Base-by-base conservation (phyloP, 1,140 invertebrate genomes). In the Marisa cornuarietis region DNA sequence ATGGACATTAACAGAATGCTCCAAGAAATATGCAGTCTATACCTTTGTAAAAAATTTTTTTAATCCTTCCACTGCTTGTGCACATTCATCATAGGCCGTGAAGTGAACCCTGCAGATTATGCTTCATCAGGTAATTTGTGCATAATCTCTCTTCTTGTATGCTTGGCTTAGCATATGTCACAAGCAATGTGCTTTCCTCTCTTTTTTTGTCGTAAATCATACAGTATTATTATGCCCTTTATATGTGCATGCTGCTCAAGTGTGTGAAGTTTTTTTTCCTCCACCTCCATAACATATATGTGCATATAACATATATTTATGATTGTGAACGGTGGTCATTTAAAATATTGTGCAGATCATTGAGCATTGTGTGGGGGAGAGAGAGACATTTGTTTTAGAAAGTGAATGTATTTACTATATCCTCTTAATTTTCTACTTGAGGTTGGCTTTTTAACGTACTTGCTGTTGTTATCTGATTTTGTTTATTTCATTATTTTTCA, bases 101-200 rank as follows among this genome's bases (percentile, higher is more conserved):
- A 96, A 95, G 97, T 99, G 81, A 97, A 99, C 93, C 98, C 97
- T 87, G 97, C 97, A 88, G 98, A 99, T 93, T 99, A 98, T 93
- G 97, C 98, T 63, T 98, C 97, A 80, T 98, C 97, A 92, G 97
- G 98, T 99, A 94, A 92, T 93, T 93, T 81, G 26, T 71, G 68
- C 71, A 65, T 69, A 54, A 61, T 75, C 66, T 74, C 54, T 62
- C 66, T 78, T 79, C 62, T 79, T 79, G 61, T 71, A 79, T 79
- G 6, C 66, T 76, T 76, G n/a, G 62, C 49, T 42, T 77, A 42
- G 68, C 62, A 62, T 66, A 8, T 76, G 54, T 63, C 71, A 78
- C 26, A 49, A 42, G 49, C 24, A 71, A 3, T 71, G 69, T 24
- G n/a, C 69, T 31, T 42, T 0, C 54, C 49, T 10, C 61, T 71